Conservation (phyloP, 2,888 invertebrate species). For the Chelonus formosanus region DNA sequence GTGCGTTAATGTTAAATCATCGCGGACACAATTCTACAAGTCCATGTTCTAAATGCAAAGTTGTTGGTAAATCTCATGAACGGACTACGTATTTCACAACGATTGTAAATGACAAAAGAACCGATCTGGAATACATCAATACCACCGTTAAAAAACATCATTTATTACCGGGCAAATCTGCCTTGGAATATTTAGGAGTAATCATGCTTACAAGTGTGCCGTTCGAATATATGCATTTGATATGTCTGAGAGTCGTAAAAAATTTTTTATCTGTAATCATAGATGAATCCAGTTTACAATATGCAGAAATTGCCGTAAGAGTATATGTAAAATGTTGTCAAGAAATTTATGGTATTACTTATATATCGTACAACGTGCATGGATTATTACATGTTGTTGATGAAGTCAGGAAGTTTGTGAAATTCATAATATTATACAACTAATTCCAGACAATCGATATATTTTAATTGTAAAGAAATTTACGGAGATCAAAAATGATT, state of each 20-base stretch:
- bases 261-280: not conserved
- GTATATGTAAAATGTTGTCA: no score
- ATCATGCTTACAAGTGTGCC: constrained; percentile 34
- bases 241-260: constrained; percentile 28
- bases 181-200: constrained; percentile 39
- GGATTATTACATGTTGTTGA: no score
- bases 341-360: no score
- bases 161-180: no score
- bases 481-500: no score
- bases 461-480: no score
- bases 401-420: no score
- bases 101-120: not conserved
- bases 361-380: no score
- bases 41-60: constrained; percentile 25
- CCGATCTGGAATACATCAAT: not conserved
- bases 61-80: not conserved
- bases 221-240: constrained; percentile 34
- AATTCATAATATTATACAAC: no score
- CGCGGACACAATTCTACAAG: constrained; percentile 15
- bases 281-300: no score
- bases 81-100: not conserved
- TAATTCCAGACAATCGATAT: no score
- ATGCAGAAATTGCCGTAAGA: no score
- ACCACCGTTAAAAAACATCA: not conserved
- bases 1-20: constrained; percentile 26